Base-by-base conservation (phyloP, 2,888 invertebrate species). In the Coenonympha arcania region DNA sequence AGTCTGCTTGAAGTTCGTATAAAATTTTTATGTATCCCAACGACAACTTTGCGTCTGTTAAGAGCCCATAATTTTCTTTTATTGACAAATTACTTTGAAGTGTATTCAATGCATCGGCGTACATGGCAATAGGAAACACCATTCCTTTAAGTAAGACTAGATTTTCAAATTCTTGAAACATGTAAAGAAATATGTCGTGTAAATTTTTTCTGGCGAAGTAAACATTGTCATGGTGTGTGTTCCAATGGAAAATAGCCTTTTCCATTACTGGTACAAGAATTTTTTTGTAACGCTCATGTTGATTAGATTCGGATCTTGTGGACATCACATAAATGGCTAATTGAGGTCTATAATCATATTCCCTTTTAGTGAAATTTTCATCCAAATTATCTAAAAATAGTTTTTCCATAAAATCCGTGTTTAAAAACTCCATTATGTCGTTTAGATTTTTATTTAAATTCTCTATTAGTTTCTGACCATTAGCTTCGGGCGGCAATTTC, bases 21-120 rank as follows among this genome's bases (percentile, higher is more conserved):
- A 69, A 50, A 36, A 73, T 52, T 49, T 63, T 66, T 2, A 69
- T 52, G 6, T 69, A 52, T 40, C 64, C 60, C 2, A 67, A 60
- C 6, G 63, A 56, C 31, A 81, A 55, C 46, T 71, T 72, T 70
- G 74, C 74, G 11, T 56, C 63, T 20, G 69, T 71, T 49, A 80
- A 19, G 36, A 71, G 49, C 6, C 70, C 28, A 47, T 81, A 82
- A 54, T 78, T 69, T 61, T 77, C 67, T 41, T 67, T 52, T 9
- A 67, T 11, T 2, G 64, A n/a, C 42, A 81, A 52, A 16, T 45
- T 46, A n/a, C 57, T 50, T 47, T 68, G 61, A 22, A 77, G 52
- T 48, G 57, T 57, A 1, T 47, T 49, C 52, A 60, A 57, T 37
- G 74, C 68, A 36, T 60, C 55, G 8, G 46, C 39, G 42, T 68